Percentiles rank a stretch among this genome's conserved stretches.
These are phyloP conservation scores for Rhinoraja longicauda DNA, from an alignment of 2,797 vertebrate genomes.

Conservation along the genomic window DNA sequence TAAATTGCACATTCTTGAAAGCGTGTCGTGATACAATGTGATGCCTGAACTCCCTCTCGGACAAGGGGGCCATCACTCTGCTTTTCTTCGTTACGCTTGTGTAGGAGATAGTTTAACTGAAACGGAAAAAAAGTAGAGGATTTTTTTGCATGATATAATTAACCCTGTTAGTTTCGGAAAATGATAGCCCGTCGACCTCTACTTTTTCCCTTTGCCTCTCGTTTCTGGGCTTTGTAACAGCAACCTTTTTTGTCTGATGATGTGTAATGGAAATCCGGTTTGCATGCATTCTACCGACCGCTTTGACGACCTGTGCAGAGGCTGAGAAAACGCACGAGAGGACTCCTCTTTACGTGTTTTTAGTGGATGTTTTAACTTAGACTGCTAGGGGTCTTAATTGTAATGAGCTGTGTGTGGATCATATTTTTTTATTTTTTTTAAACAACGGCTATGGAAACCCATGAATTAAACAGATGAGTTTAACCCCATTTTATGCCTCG, in stretches of 20 bases:
- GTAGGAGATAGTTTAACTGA: slow-evolving; percentile 25
- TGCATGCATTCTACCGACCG: slow-evolving; percentile 28
- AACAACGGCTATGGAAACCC: slow-evolving; percentile 32
- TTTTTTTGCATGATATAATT: slow-evolving; percentile 36
- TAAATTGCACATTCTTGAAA: slow-evolving; percentile 34
- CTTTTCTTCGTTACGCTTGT: slow-evolving; percentile 34
- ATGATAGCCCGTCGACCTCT: slow-evolving; percentile 24
- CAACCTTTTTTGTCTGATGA: slow-evolving; percentile 28
- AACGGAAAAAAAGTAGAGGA: slow-evolving; percentile 28
- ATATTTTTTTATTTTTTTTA: slow-evolving; percentile 37
- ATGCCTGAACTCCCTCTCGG: slow-evolving; percentile 31
- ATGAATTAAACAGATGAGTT: slow-evolving; percentile 39
- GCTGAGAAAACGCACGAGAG: slow-evolving; percentile 34
- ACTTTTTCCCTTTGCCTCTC: slow-evolving; percentile 28
- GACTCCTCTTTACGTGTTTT: slow-evolving; percentile 10
- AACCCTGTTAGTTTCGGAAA: slow-evolving; percentile 25
- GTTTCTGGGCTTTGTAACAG: slow-evolving; percentile 35
- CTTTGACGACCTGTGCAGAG: slow-evolving; percentile 30
- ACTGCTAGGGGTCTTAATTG: slow-evolving; percentile 33
- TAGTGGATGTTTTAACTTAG: slow-evolving; percentile 38
- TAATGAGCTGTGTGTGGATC: slow-evolving; percentile 37
- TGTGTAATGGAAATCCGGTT: slow-evolving; percentile 34
- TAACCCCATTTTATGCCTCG: slow-evolving; percentile 30
- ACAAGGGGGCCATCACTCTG: slow-evolving; percentile 32
- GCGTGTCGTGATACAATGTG: slow-evolving; percentile 20